These are phyloP conservation scores for Bufo bufo DNA, from an alignment of 2,113 vertebrate genomes.

Conservation along the genomic window DNA sequence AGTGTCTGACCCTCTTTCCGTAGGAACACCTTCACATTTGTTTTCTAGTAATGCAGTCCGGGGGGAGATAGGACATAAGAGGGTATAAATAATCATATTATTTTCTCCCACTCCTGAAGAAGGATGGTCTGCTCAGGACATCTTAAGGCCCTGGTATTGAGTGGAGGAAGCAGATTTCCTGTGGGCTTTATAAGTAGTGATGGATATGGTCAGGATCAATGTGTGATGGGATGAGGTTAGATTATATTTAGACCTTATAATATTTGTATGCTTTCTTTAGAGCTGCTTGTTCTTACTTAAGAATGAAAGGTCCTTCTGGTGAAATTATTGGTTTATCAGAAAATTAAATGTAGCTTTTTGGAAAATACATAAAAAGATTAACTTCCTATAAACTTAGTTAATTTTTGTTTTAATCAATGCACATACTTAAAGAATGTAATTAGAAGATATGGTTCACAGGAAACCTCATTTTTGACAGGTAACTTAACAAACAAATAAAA, in stretches of 20 bases:
- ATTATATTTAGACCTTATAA: conserved; percentile 58
- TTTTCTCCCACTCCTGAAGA: conserved; percentile 52
- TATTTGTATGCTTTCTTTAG: conserved; percentile 44
- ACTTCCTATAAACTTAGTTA: neutral
- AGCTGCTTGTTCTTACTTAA: conserved; percentile 22
- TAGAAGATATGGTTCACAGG: neutral
- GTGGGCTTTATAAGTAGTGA: conserved; percentile 55
- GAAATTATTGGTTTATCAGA: neutral
- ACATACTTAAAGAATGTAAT: neutral
- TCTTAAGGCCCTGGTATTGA: conserved; percentile 54
- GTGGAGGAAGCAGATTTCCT: conserved; percentile 58
- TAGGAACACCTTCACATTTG: conserved; percentile 46
- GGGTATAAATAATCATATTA: conserved; percentile 58
- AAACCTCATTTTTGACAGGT: neutral
- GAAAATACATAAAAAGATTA: neutral
- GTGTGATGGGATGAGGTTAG: conserved; percentile 57
- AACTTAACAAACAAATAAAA: neutral
- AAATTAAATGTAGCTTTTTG: neutral
- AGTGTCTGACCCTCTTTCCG: conserved; percentile 46
- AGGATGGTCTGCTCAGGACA: conserved; percentile 57
- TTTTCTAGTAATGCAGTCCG: conserved; percentile 2
- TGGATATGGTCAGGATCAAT: conserved; percentile 55
- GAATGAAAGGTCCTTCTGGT: conserved; percentile 16
- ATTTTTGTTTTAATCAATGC: neutral
- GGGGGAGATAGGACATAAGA: conserved; percentile 55